Conservation (phyloP, 2,113 vertebrate genomes). For the Trichomycterus rosablanca region DNA sequence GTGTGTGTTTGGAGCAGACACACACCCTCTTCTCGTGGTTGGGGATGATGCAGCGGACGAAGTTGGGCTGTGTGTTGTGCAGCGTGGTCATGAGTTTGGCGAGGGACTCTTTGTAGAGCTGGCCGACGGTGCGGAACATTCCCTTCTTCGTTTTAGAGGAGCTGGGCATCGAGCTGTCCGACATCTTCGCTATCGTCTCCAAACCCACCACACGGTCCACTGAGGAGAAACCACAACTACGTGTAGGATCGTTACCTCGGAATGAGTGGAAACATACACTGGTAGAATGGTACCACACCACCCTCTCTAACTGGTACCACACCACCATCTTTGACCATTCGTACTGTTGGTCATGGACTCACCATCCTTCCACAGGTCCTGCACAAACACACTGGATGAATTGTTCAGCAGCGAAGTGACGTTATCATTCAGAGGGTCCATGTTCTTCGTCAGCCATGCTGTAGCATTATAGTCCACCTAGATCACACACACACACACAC, state of each 20-base stretch:
- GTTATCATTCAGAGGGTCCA: conserved; percentile 85
- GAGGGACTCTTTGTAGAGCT: conserved; percentile 95
- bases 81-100: conserved; percentile 94
- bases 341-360: too few species aligned
- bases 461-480: conserved; percentile 82
- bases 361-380: conserved; percentile 87
- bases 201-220: conserved; percentile 92
- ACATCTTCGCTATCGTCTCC: conserved; percentile 94
- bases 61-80: conserved; percentile 93
- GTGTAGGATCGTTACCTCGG: too few species aligned
- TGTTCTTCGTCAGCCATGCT: conserved; percentile 87
- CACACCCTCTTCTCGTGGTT: conserved; percentile 93
- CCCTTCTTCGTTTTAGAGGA: conserved; percentile 94
- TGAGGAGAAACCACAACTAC: conserved; percentile 46
- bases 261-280: too few species aligned
- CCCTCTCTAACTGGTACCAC: too few species aligned
- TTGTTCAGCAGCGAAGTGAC: conserved; percentile 79
- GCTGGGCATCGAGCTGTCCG: conserved; percentile 79
- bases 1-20: not conserved
- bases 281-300: too few species aligned
- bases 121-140: conserved; percentile 96
- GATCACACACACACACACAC: conserved; percentile 23
- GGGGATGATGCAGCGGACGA: conserved; percentile 96
- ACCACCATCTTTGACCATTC: too few species aligned
- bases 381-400: conserved; percentile 77